A percentile compares a stretch with the other conserved stretches of the same genome.
Evolutionary conservation across 1,140 invertebrate species (phyloP).

Genomic region (Cherax destructor): DNA sequence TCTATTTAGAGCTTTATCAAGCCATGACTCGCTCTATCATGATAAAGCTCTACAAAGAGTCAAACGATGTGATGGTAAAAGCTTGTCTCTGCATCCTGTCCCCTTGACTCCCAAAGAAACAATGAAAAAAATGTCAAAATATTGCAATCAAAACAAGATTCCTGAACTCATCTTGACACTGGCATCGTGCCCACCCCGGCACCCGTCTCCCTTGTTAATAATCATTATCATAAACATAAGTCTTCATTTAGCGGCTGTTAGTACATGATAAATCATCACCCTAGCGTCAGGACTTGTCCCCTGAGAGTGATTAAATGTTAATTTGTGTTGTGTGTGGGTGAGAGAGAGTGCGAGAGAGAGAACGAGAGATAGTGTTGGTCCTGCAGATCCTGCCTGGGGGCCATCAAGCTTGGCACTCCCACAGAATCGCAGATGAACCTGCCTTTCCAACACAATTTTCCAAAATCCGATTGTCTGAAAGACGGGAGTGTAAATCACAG

Average conservation of each 20-base stretch:
- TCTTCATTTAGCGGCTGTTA: neutral
- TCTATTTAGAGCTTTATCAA: too few relatives aligned
- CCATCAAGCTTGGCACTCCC: neutral
- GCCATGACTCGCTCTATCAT: too few relatives aligned
- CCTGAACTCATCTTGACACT: too few relatives aligned
- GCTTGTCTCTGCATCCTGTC: too few relatives aligned
- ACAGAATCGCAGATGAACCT: constrained; percentile 9
- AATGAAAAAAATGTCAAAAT: too few relatives aligned
- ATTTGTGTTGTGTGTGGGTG: neutral
- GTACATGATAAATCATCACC: neutral
- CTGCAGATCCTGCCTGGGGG: neutral
- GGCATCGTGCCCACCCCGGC: too few relatives aligned
- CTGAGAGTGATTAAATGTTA: constrained; percentile 2
- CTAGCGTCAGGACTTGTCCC: neutral
- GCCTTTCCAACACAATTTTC: constrained; percentile 14
- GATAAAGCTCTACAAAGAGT: too few relatives aligned
- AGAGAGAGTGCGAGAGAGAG: neutral
- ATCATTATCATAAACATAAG: neutral
- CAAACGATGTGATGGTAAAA: too few relatives aligned
- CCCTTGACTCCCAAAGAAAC: too few relatives aligned
- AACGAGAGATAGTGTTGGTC: neutral
- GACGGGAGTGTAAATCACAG: too few relatives aligned
- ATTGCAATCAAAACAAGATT: too few relatives aligned
- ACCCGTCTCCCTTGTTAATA: neutral
- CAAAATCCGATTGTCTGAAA: too few relatives aligned